Conservation (phyloP, 37 sponge, comb jelly and placozoan species). For the Hexactinellida sp. region DNA sequence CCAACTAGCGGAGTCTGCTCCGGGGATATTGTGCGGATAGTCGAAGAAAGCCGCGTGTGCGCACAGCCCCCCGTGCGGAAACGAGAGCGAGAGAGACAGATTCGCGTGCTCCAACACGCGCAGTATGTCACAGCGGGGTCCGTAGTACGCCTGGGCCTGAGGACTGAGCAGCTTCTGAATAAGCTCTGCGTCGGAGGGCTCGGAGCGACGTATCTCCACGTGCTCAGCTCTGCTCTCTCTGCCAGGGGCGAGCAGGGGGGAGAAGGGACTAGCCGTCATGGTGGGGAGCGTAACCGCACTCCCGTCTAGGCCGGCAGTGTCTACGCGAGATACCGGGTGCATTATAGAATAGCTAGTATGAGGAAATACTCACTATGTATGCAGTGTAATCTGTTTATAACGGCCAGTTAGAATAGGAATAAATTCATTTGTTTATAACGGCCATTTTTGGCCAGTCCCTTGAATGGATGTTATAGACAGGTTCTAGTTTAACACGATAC, state of each 20-base stretch:
- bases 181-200: background rate
- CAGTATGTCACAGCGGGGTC: background rate
- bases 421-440: too few species aligned
- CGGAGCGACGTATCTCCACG: conserved; percentile 2
- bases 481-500: too few species aligned
- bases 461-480: too few species aligned
- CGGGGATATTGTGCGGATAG: background rate
- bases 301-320: background rate
- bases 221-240: background rate
- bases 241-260: background rate
- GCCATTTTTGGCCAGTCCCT: too few species aligned
- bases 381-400: too few species aligned
- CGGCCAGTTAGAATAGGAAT: too few species aligned
- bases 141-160: background rate
- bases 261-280: conserved; percentile 11
- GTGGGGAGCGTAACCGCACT: background rate
- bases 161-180: background rate
- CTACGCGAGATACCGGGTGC: background rate
- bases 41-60: background rate
- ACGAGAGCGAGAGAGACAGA: background rate
- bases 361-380: too few species aligned
- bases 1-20: background rate
- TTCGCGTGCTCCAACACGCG: background rate
- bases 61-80: background rate
- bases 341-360: too few species aligned